Conservation (phyloP, 2,113 vertebrate species). For the Rattus rattus region DNA sequence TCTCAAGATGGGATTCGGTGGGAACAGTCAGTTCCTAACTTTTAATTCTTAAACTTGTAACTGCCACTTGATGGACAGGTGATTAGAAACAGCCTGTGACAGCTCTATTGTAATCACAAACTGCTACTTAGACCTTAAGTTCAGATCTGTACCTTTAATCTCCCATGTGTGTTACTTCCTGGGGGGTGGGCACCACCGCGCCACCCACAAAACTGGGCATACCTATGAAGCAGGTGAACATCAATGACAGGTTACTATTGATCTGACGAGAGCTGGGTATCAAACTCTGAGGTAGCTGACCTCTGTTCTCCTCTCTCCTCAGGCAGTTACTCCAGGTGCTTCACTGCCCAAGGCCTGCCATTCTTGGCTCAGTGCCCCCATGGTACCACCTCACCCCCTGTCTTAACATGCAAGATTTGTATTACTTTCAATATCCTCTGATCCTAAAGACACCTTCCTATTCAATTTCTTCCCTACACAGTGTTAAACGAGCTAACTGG, state of each 20-base stretch:
- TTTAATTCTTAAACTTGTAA: conserved; percentile 25
- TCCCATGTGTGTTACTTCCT: neutral
- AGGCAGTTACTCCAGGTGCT: conserved; percentile 29
- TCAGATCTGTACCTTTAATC: neutral
- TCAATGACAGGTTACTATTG: neutral
- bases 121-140: conserved; percentile 47
- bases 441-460: conserved; percentile 61
- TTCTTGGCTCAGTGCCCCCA: conserved; percentile 36
- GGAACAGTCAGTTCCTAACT: neutral
- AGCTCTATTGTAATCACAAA: conserved; percentile 25
- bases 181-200: neutral
- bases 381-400: neutral
- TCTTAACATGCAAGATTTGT: conserved; percentile 11
- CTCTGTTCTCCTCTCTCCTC: neutral
- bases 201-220: neutral
- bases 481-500: conserved; percentile 58
- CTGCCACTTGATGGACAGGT: neutral
- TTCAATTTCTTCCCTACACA: conserved; percentile 57
- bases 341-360: conserved; percentile 25
- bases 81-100: conserved; percentile 23
- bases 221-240: neutral
- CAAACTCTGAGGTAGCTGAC: conserved; percentile 12
- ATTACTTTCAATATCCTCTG: conserved; percentile 42
- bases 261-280: conserved; percentile 19
- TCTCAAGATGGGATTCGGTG: neutral